Evolutionary conservation across 2,113 vertebrate species (phyloP), one percentile per base, ranked within the genome.

Genomic region (Copsychus sechellarum): DNA sequence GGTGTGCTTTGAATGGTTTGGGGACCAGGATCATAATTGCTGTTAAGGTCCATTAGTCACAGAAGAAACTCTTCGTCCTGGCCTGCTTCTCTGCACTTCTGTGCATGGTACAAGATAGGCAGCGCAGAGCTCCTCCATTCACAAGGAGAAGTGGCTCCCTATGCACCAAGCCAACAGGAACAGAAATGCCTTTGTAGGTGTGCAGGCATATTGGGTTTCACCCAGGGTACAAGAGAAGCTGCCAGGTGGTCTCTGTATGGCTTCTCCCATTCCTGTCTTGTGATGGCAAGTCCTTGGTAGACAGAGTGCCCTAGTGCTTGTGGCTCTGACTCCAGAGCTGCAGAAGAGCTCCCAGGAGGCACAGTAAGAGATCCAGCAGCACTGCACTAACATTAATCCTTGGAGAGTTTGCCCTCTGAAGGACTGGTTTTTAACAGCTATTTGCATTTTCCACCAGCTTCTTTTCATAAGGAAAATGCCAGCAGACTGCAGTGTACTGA

Each of bases 41-140:
- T 79, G 12, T 5, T 13, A 38, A 14, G 19, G 21, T 60, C 60
- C 29, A 18, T 36, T 1, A 0, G 11, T 31, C 22, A 25, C 15
- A 92, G 53, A 57, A 76, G 45, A 79, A 91, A 10, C 2, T 0
- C 5, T 36, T 56, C 15, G 26, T 38, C 29, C 43, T 58, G 67
- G 14, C 14, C 45, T 64, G 12, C 31, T 48, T 64, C 20, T 71
- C 64, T 64, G 56, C 20, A 11, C 11, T 26, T 33, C 2, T 0
- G 8, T 50, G 12, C 40, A 40, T 28, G 18, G 8, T n/a, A 1
- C 6, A 14, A 58, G 43, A 14, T 0, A 9, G 26, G 13, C 23
- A 38, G n/a, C 4, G 38, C 42, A 33, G 43, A 28, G 8, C 19
- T 85, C 15, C 28, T 51, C 33, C 0, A 0, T 16, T 38, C 3